Percentiles rank a stretch among this genome's conserved stretches.
Conservation (phyloP, 2,797 vertebrate species). For the Phalanger gymnotis region DNA sequence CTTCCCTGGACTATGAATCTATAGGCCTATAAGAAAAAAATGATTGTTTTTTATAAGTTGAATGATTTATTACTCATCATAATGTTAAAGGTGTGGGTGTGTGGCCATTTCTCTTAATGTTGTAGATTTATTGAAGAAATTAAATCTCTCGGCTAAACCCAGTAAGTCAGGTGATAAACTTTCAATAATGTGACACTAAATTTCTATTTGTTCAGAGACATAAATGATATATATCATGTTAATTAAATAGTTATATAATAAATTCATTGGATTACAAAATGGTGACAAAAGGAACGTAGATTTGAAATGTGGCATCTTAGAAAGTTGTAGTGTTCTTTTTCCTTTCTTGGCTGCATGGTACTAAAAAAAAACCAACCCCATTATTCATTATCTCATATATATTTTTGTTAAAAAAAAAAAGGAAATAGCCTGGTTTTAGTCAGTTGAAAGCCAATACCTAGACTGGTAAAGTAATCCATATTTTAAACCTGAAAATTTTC, state of each 20-base stretch:
- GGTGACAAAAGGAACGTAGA: constrained; percentile 7
- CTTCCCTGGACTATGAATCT: constrained; percentile 25
- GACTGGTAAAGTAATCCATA: not conserved
- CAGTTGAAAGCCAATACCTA: not conserved
- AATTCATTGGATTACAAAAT: constrained; percentile 38
- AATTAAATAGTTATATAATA: constrained; percentile 38
- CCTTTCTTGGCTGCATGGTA: not conserved
- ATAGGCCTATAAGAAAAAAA: constrained; percentile 21
- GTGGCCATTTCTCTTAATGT: constrained; percentile 42
- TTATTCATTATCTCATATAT: not conserved
- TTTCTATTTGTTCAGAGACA: constrained; percentile 32
- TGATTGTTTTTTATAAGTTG: constrained; percentile 42
- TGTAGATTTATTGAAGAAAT: constrained; percentile 37
- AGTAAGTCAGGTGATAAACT: constrained; percentile 56
- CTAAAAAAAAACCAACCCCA: not conserved
- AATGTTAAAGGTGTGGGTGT: constrained; percentile 25
- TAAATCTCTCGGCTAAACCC: constrained; percentile 48
- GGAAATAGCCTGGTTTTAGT: not conserved
- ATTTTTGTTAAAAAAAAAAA: not conserved
- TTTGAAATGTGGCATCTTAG: constrained; percentile 13
- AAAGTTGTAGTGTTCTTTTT: constrained; percentile 7
- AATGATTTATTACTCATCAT: constrained; percentile 54
- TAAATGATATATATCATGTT: constrained; percentile 6
- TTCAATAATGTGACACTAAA: constrained; percentile 37
- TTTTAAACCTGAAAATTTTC: constrained; percentile 38